phyloP scores from a whole-genome alignment of 2,797 vertebrate species.

The Phataginus tricuspis region DNA sequence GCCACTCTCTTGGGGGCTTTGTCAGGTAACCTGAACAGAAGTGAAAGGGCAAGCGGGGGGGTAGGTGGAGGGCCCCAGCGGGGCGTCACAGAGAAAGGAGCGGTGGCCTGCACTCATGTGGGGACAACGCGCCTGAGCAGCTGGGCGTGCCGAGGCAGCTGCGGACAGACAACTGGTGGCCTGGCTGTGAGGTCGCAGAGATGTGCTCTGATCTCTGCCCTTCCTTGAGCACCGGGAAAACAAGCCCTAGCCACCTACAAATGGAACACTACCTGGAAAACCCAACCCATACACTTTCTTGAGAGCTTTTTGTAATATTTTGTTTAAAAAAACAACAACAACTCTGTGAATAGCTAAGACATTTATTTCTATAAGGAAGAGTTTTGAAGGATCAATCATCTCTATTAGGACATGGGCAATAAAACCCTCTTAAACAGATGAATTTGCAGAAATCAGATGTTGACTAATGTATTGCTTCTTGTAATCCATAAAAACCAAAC shows the following conservation, averaged over 20 bases:
- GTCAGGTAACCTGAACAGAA: background rate
- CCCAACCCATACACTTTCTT: background rate
- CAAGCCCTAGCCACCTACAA: background rate
- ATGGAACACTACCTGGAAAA: background rate
- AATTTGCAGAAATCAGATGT: conserved; percentile 62
- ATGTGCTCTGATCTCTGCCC: accelerated
- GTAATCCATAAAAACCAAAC: conserved; percentile 52
- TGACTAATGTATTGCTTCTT: conserved; percentile 39
- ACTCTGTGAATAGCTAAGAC: background rate
- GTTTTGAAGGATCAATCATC: conserved; percentile 46
- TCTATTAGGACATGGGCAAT: conserved; percentile 36
- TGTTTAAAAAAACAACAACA: background rate
- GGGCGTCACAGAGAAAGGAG: background rate
- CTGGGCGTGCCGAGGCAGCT: accelerated
- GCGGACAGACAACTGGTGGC: background rate
- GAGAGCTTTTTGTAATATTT: conserved; percentile 10
- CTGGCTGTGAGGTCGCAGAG: no score
- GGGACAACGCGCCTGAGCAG: accelerated
- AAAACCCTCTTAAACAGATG: conserved; percentile 43
- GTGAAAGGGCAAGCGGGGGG: background rate
- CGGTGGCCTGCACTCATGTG: accelerated
- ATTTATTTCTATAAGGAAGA: conserved; percentile 43
- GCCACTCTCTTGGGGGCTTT: background rate
- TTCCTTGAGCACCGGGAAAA: background rate
- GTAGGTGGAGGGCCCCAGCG: background rate